Percentiles rank a stretch among this genome's conserved stretches.
Evolutionary conservation across 1,140 invertebrate species (phyloP).

Genomic region (Pseudomyrmex dendroicus): DNA sequence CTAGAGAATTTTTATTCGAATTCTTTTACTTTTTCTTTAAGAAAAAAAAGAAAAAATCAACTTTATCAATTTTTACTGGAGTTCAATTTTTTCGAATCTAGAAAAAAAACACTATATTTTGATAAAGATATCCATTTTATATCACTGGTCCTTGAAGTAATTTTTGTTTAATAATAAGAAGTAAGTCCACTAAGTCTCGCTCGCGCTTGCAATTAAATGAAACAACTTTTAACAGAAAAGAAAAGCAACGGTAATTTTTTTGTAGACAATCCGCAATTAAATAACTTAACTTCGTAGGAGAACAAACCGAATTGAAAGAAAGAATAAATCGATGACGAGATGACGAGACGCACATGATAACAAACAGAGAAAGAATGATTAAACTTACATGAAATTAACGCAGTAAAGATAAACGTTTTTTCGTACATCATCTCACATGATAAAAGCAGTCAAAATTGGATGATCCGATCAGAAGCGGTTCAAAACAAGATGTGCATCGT

Average conservation of each 20-base stretch:
- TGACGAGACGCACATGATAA: not conserved
- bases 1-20: slow-evolving; percentile 64
- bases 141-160: no score
- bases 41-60: no score
- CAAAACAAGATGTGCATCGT: slow-evolving; percentile 29
- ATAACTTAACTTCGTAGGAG: not conserved
- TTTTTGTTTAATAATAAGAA: not conserved
- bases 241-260: not conserved
- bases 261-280: not conserved
- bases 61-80: no score
- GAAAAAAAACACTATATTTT: no score
- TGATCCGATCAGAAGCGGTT: not conserved
- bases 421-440: slow-evolving; percentile 15
- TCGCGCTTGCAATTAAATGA: slow-evolving; percentile 5
- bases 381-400: slow-evolving; percentile 34
- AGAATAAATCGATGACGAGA: not conserved
- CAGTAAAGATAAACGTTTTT: slow-evolving; percentile 24
- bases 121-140: no score
- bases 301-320: not conserved
- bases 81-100: no score
- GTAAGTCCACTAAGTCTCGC: slow-evolving; percentile 1
- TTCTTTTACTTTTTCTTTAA: no score
- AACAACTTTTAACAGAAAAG: not conserved
- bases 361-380: slow-evolving; percentile 14
- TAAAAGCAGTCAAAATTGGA: slow-evolving; percentile 24